phyloP scores from a whole-genome alignment of 2,113 vertebrate species.

The Promerops cafer region DNA sequence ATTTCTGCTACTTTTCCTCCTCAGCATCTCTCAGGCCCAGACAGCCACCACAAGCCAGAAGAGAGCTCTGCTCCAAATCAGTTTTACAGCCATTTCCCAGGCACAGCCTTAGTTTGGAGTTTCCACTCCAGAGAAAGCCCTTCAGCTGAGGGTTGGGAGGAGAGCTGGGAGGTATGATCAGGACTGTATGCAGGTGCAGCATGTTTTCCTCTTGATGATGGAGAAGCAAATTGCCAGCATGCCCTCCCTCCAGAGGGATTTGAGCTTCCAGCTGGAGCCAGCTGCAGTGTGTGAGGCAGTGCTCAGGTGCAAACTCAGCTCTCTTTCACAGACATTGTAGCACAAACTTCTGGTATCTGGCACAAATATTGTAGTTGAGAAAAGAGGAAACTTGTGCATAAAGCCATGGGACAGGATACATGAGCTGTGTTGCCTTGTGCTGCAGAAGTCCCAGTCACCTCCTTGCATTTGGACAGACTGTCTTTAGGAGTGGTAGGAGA shows the following conservation, averaged over 20 bases:
- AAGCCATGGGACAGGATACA: not conserved
- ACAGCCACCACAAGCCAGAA: not conserved
- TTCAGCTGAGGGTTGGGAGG: not conserved
- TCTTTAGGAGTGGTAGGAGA: not conserved
- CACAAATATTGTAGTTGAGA: accelerated
- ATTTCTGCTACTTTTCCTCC: not conserved
- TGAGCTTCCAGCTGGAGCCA: not conserved
- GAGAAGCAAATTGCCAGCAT: not conserved
- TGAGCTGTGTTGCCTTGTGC: not conserved
- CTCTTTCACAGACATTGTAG: not conserved
- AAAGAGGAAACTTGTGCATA: not conserved
- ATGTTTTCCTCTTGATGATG: not conserved
- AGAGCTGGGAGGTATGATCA: not conserved
- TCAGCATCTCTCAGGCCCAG: not conserved
- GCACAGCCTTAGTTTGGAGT: not conserved
- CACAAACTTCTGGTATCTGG: not conserved
- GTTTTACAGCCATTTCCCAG: not conserved
- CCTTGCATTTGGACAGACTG: accelerated
- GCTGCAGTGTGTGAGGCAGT: not conserved
- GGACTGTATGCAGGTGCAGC: not conserved
- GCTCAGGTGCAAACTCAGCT: not conserved
- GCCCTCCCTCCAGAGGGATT: not conserved
- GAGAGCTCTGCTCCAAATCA: not conserved
- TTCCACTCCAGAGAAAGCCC: not conserved
- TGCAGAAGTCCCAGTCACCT: not conserved